Evolutionary conservation across 1,140 invertebrate genomes (phyloP).

Genomic region (Sycophaga agraensis): DNA sequence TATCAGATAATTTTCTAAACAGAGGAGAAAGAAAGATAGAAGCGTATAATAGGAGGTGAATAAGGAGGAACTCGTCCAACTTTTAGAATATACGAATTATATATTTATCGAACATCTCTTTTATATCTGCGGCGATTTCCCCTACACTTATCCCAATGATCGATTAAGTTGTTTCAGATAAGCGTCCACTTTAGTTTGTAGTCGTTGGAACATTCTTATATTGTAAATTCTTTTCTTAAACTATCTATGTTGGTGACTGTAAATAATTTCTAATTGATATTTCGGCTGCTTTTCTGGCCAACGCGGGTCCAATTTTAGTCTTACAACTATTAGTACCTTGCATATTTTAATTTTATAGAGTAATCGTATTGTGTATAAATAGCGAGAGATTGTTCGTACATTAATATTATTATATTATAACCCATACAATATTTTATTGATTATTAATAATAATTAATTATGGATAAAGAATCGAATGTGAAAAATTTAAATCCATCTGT

Average conservation of each 20-base stretch:
- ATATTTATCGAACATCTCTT: constrained; percentile 10
- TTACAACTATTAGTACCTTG: constrained; percentile 39
- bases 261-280: constrained; percentile 32
- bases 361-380: constrained; percentile 24
- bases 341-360: constrained; percentile 29
- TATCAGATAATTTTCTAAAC: constrained; percentile 1
- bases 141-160: neutral
- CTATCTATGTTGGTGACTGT: constrained; percentile 33
- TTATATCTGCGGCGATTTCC: neutral
- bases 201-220: constrained; percentile 7
- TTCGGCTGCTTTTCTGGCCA: constrained; percentile 24
- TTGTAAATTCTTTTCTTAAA: neutral
- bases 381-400: constrained; percentile 21
- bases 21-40: neutral
- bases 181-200: constrained; percentile 9
- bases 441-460: constrained; percentile 7
- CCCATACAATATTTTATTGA: constrained; percentile 4
- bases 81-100: neutral
- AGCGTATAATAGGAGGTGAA: neutral
- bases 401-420: constrained; percentile 17
- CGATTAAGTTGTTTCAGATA: constrained; percentile 10
- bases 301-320: constrained; percentile 33
- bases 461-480: constrained; percentile 15
- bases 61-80: neutral
- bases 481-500: constrained; percentile 23